Percentiles rank a stretch among this genome's conserved stretches.
These are phyloP conservation scores for Crepidodera aurea DNA, from an alignment of 2,888 invertebrate species.

Conservation along the genomic window DNA sequence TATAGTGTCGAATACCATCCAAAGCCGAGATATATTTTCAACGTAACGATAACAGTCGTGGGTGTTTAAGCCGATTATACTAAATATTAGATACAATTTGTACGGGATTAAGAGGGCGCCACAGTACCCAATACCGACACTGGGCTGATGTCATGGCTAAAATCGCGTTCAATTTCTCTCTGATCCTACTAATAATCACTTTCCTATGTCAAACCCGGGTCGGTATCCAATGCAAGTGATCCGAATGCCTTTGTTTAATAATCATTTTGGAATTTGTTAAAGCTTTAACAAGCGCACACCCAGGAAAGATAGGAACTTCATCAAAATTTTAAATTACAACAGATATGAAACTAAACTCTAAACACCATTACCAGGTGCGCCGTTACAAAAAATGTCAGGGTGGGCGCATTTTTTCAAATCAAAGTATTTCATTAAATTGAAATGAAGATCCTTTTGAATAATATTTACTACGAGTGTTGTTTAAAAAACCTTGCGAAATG, in stretches of 20 bases:
- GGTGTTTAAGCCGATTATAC: constrained; percentile 58
- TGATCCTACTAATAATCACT: constrained; percentile 57
- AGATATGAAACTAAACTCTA: no score
- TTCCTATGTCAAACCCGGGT: constrained; percentile 34
- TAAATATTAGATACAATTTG: constrained; percentile 61
- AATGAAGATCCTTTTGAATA: no score
- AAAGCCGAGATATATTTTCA: constrained; percentile 29
- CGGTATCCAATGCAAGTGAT: not conserved
- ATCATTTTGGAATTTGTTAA: not conserved
- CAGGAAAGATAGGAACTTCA: no score
- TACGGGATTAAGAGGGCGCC: constrained; percentile 54
- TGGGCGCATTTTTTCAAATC: no score
- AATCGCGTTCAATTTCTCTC: constrained; percentile 54
- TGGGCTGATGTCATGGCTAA: constrained; percentile 29
- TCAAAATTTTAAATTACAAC: no score
- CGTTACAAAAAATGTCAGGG: no score
- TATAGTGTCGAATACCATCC: constrained; percentile 37
- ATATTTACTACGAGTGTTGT: no score
- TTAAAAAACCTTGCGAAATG: no score
- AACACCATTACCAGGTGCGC: no score
- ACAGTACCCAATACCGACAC: not conserved
- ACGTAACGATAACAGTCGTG: constrained; percentile 38
- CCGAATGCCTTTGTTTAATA: constrained; percentile 3
- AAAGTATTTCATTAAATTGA: no score
- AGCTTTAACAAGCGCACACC: no score